Evolutionary conservation across 2,888 invertebrate genomes (phyloP).

Genomic region (Papilio demoleus): DNA sequence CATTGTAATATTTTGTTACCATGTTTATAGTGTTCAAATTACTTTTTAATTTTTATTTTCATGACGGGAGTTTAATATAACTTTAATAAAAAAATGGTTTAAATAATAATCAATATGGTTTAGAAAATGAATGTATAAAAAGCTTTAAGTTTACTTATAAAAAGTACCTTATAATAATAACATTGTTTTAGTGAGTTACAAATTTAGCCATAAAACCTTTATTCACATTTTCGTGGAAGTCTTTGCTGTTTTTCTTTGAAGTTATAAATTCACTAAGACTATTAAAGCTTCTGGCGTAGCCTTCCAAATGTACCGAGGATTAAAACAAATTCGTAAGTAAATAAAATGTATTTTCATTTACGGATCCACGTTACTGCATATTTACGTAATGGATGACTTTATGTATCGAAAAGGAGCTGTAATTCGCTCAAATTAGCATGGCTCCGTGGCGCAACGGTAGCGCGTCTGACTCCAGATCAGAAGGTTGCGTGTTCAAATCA

Average conservation of each 20-base stretch:
- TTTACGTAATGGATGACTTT: neutral
- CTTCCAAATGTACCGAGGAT: too few species aligned
- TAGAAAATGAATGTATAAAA: too few species aligned
- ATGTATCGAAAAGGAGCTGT: neutral
- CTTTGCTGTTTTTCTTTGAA: neutral
- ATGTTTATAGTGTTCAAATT: neutral
- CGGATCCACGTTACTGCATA: too few species aligned
- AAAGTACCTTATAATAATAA: neutral
- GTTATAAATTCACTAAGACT: neutral
- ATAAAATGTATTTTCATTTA: too few species aligned
- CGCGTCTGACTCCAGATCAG: constrained; percentile 99
- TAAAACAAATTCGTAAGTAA: neutral
- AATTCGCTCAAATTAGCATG: neutral
- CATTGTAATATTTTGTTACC: constrained; percentile 1
- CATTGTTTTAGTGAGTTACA: neutral
- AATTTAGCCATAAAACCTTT: neutral
- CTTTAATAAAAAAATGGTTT: neutral
- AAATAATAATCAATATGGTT: too few species aligned
- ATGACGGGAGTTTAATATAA: neutral
- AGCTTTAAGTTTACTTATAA: neutral
- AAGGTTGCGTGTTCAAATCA: constrained; percentile 99
- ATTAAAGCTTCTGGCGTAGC: neutral
- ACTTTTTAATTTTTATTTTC: neutral
- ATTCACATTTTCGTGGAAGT: neutral
- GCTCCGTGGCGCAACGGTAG: constrained; percentile 90